A percentile compares a stretch with the other conserved stretches of the same genome.
Evolutionary conservation across 1,140 invertebrate species (phyloP).

Genomic region (Lasioglossum baleicum): DNA sequence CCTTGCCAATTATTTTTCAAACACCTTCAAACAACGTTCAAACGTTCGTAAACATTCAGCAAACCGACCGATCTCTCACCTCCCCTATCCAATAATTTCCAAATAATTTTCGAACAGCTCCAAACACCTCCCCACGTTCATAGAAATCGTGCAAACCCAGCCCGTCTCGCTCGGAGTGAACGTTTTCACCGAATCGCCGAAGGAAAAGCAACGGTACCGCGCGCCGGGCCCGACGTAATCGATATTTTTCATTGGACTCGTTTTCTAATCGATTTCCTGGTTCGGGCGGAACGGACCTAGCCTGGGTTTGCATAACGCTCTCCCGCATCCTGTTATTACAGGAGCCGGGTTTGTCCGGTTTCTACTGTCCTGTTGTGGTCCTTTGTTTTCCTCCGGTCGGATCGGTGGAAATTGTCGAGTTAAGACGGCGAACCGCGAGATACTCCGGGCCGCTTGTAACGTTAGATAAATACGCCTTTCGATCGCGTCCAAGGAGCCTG

Average conservation of each 20-base stretch:
- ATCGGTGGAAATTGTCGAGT: background rate
- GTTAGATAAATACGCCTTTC: slow-evolving; percentile 35
- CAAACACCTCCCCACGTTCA: too few species aligned
- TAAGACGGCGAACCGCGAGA: background rate
- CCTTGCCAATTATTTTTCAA: too few species aligned
- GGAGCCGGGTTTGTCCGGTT: background rate
- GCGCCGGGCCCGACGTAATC: slow-evolving; percentile 1
- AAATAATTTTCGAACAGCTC: too few species aligned
- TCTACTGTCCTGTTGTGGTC: background rate
- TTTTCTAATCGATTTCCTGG: slow-evolving; percentile 59
- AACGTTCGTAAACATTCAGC: too few species aligned
- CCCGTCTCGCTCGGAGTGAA: too few species aligned
- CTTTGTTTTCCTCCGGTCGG: background rate
- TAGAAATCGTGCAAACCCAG: too few species aligned
- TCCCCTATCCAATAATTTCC: too few species aligned
- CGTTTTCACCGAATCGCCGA: too few species aligned
- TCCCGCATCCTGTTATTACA: slow-evolving; percentile 34
- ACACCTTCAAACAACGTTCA: too few species aligned
- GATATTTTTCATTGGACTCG: slow-evolving; percentile 12
- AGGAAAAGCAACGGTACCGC: background rate
- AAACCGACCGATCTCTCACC: too few species aligned
- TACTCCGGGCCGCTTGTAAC: slow-evolving; percentile 3
- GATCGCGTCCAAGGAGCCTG: slow-evolving; percentile 26
- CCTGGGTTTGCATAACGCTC: slow-evolving; percentile 59
- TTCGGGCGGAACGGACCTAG: slow-evolving; percentile 38